These are phyloP conservation scores for Lethocerus indicus DNA, from an alignment of 1,140 invertebrate species.

Conservation along the genomic window DNA sequence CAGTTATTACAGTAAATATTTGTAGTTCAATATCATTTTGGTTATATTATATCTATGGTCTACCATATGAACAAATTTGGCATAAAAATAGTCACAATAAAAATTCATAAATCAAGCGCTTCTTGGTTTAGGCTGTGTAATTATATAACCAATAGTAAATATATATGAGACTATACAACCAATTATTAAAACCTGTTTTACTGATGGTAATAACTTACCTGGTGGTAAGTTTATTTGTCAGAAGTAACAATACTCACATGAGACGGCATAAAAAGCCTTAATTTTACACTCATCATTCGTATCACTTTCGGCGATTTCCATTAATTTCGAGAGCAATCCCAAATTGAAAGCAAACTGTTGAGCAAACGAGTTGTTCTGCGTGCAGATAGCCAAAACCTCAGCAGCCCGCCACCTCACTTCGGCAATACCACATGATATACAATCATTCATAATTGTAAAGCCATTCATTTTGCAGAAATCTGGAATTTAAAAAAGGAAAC, in stretches of 20 bases:
- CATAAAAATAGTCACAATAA: too few species aligned
- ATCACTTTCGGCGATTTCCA: conserved; percentile 6
- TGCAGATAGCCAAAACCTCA: conserved; percentile 11
- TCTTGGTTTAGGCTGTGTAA: background rate
- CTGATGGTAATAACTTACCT: too few species aligned
- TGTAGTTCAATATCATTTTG: background rate
- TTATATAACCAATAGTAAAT: background rate
- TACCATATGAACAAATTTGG: too few species aligned
- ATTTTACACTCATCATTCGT: conserved; percentile 3
- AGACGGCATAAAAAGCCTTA: conserved; percentile 13
- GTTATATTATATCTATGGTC: too few species aligned
- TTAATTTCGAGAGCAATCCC: background rate
- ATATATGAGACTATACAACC: background rate
- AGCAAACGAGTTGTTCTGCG: conserved; percentile 12
- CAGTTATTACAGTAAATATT: background rate
- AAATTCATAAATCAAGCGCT: too few species aligned
- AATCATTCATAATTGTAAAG: conserved; percentile 5
- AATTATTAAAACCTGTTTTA: background rate
- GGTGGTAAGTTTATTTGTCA: too few species aligned
- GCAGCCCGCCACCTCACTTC: conserved; percentile 11
- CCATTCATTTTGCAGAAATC: conserved; percentile 14
- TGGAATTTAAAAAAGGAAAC: too few species aligned
- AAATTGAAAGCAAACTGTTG: conserved; percentile 7
- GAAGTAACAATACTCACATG: conserved; percentile 7
- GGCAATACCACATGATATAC: conserved; percentile 1